Base-by-base conservation (phyloP, 2,888 invertebrate species). In the Cremastobaeus sp. region DNA sequence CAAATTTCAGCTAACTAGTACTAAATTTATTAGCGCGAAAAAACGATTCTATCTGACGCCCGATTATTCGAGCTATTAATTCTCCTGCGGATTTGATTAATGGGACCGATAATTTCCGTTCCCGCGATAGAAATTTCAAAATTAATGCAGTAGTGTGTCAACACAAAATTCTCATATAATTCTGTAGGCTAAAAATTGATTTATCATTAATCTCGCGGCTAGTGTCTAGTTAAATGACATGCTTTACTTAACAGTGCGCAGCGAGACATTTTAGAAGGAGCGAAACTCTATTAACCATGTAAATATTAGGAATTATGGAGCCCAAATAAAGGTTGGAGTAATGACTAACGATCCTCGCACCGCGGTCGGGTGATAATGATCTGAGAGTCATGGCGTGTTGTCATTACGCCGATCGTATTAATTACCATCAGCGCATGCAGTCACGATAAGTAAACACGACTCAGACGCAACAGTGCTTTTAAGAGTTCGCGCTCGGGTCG, bases 291-390 rank as follows among this genome's bases (percentile, higher is more conserved):
- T 65, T 45, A 54, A 65, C 45, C 37, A 17, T 57, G 15, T 35
- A 66, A 35, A 66, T 55, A 39, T 39, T 34, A 41, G 50, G 64
- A 57, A 34, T 41, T 12, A 18, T 21, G 20, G 6, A 34, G 41
- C 34, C 25, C 17, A 30, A 59, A 45, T 43, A 45, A 34, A 45
- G 15, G 17, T 60, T 59, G 35, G 60, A 71, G 76, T 76, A 78
- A 79, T 76, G 81, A 80, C 80, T 76, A 79, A 80, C 68, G 78
- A 77, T 77, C 52, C 59, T 55, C 62, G 64, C 47, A 59, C 75
- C 69, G 76, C 50, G 70, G 43, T 65, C 52, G n/a, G n/a, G 43
- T 70, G 80, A 82, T 82, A 78, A 77, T 57, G 79, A 82, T 82
- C 78, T 72, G 52, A 50, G 71, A 73, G 74, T 73, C 66, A 65